Base-by-base conservation (phyloP, 2,113 vertebrate genomes). In the Macquaria ambigua region DNA sequence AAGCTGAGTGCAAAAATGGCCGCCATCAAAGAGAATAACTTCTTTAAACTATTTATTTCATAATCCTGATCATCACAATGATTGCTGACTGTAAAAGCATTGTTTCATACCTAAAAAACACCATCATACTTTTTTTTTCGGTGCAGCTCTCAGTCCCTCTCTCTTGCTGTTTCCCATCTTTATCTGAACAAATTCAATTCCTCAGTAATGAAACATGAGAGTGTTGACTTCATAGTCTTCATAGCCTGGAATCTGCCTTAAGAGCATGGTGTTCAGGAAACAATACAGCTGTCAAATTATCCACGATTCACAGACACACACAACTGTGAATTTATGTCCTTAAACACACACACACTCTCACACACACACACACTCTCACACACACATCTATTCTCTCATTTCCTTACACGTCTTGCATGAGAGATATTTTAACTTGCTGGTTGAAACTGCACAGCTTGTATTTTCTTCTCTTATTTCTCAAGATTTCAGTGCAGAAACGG, bases 251-350 rank as follows among this genome's bases (percentile, higher is more conserved):
- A 28, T 41, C 10, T 6, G 9, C 39, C 74, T 53, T 1, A 55
- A 56, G 59, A 6, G 61, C 55, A 46, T 37, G 31, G 8, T 25
- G 69, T 48, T 83, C 28, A 77, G 31, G 55, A 67, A 79, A 82
- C 52, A 71, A 69, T 77, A 21, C 77, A 86, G 5, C 28, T 87
- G 84, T 81, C 48, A 39, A 1, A 79, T 37, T 15, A 66, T 79
- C 41, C 73, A 79, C 72, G 73, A 75, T 39, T 28, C 41, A 34
- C 66, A 64, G 50, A 61, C 39, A 64, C 75, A 0, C 41, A 18
- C 59, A 34, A 34, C 34, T 34, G 34, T 34, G 28, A 31, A 31
- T 31, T 31, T 31, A n/a, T n/a, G n/a, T n/a, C 31, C 31, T 34
- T 34, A 34, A 34, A 34, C 3, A 34, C n/a, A n/a, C n/a, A n/a